phyloP scores from a whole-genome alignment of 2,113 vertebrate genomes.

The Cyprinus carpio region DNA sequence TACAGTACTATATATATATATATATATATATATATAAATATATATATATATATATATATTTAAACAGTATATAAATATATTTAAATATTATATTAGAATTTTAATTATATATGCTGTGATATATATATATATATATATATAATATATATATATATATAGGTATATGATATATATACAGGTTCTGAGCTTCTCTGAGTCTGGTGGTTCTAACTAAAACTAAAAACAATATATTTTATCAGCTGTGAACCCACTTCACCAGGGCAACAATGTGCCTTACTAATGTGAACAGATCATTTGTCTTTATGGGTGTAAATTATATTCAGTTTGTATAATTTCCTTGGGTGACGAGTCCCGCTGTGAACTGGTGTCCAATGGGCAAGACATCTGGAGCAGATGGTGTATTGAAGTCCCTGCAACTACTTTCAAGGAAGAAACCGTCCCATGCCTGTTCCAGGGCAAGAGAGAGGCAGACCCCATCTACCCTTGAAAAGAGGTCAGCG shows the following conservation, averaged over 20 bases:
- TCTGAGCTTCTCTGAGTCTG: background rate
- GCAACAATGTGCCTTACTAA: background rate
- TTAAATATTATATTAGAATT: too few species aligned
- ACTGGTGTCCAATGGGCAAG: slow-evolving; percentile 33
- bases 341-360: background rate
- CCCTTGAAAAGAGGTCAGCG: slow-evolving; percentile 46
- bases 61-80: too few species aligned
- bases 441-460: background rate
- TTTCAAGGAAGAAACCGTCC: slow-evolving; percentile 10
- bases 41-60: too few species aligned
- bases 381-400: slow-evolving; percentile 45
- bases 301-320: slow-evolving; percentile 12
- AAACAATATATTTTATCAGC: background rate
- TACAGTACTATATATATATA: background rate
- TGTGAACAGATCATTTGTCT: background rate
- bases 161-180: background rate
- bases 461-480: background rate
- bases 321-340: background rate
- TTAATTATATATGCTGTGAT: too few species aligned
- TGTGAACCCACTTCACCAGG: background rate
- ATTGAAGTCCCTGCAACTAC: slow-evolving; percentile 2
- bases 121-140: too few species aligned
- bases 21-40: too few species aligned
- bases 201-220: background rate
- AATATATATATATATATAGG: too few species aligned